phyloP scores from a whole-genome alignment of 2,888 invertebrate species.

The Yponomeuta sedellus region DNA sequence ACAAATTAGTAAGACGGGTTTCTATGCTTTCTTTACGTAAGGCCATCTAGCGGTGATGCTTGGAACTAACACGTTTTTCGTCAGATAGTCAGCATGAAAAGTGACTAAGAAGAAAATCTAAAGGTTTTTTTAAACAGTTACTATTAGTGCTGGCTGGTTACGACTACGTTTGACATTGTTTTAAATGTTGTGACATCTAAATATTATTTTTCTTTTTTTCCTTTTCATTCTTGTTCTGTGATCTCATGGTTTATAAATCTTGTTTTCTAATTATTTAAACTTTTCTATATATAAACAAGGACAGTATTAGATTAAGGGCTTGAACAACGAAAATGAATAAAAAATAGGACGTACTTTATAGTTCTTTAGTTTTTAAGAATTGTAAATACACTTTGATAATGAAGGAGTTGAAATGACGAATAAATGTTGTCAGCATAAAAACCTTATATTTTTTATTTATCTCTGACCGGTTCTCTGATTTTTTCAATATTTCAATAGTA shows the following conservation, averaged over 20 bases:
- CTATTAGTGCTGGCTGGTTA: not conserved
- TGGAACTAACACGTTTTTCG: not conserved
- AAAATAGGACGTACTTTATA: conserved; percentile 36
- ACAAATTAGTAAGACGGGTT: not conserved
- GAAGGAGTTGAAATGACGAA: conserved; percentile 38
- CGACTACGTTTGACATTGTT: not conserved
- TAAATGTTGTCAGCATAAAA: conserved; percentile 49
- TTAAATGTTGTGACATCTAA: not conserved
- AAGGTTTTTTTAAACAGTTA: not conserved
- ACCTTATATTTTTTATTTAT: not conserved
- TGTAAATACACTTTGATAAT: conserved; percentile 50
- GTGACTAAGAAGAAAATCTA: not conserved
- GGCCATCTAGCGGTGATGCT: not conserved
- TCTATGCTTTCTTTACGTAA: not conserved
- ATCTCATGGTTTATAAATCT: not conserved
- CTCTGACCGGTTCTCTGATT: no score
- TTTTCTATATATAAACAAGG: conserved; percentile 26
- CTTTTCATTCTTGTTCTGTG: not conserved
- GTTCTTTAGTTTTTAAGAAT: conserved; percentile 44
- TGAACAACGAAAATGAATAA: conserved; percentile 40
- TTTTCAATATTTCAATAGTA: no score
- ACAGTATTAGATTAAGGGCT: conserved; percentile 58
- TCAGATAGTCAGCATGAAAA: not conserved
- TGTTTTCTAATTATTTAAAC: not conserved
- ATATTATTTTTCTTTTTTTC: not conserved